Evolutionary conservation across 1,140 invertebrate genomes (phyloP), one percentile per base, ranked within the genome.

Genomic region (Octopus bimaculoides): DNA sequence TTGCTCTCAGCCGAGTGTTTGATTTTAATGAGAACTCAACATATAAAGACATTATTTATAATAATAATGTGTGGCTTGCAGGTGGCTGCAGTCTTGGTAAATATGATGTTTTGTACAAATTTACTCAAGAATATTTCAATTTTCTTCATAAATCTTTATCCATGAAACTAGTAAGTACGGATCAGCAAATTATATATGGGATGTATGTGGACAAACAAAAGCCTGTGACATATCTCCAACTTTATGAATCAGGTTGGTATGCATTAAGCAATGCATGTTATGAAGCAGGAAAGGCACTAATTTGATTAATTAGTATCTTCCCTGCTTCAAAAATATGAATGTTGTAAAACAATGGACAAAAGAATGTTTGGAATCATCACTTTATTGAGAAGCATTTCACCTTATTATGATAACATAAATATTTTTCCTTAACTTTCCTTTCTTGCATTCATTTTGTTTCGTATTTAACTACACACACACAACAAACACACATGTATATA

Each of bases 181-280:
- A 88, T 52, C 86, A 88, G 54, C 86, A 88, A 79, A 82, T 87
- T 20, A 83, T 87, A 41, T 78, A 82, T 54, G 79, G 74, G 26
- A 80, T 82, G 79, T 82, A 79, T 69, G n/a, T 26, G 56, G 74
- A 69, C 17, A 52, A 26, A 17, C 54, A 54, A 4, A 80, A 76
- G 61, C 79, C 79, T 10, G 61, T 14, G 26, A 61, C 54, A 7
- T 1, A 80, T 1, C 20, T 80, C 6, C 79, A 80, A 71, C n/a
- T 77, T 17, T 80, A 80, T 52, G 77, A 66, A 52, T 41, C 74
- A 1, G 26, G 54, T 26, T 80, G 79, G 79, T 80, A 76, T 26
- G 56, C 76, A 41, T 55, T 80, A 5, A 75, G 79, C 12, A 61
- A 80, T 52, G 4, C 9, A 5, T 75, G 74, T 52, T 52, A 75